Evolutionary conservation across 2,797 vertebrate genomes (phyloP), one percentile per base, ranked within the genome.

Genomic region (Molossus alvarezi): DNA sequence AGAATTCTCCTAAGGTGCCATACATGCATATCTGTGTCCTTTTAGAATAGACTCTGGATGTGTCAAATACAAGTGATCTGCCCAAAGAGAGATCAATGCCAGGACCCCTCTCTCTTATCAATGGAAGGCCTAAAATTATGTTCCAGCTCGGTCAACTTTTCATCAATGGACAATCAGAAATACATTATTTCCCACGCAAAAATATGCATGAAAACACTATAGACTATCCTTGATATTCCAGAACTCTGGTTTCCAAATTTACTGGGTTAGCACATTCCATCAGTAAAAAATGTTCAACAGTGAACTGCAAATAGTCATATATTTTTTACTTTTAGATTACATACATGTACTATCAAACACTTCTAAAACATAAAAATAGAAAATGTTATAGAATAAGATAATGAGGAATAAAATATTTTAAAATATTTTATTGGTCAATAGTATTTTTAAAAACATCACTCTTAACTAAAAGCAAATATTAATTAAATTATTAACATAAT

Each of bases 341-440:
- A 83, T 55, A 57, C 5, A 80, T 53, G 25, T 76, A 37, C 55
- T 65, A 37, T 58, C 33, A 65, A 20, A 6, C 62, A 41, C 15
- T 45, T 64, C 51, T 96, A 94, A 88, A 81, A 67, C 33, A 76
- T 12, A 58, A 95, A 95, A 94, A 37, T 13, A 60, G 33, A 20
- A 81, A 48, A 33, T 57, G 58, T 88, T 85, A 64, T 33, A 88
- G 53, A 90, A 72, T 67, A 77, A 73, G 29, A 69, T 86, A 77
- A 92, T 90, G 13, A 76, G 86, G n/a, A 13, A 80, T 11, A 77
- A 18, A 85, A 25, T 76, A 86, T 81, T 84, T 87, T 67, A 9
- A 87, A 33, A 62, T 82, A 33, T 29, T 86, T 76, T 65, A 81
- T 79, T 80, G 27, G 6, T 37, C 51, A 89, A 37, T 48, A 33